These are phyloP conservation scores for Athene cunicularia DNA, from an alignment of 2,113 vertebrate species.

Conservation along the genomic window DNA sequence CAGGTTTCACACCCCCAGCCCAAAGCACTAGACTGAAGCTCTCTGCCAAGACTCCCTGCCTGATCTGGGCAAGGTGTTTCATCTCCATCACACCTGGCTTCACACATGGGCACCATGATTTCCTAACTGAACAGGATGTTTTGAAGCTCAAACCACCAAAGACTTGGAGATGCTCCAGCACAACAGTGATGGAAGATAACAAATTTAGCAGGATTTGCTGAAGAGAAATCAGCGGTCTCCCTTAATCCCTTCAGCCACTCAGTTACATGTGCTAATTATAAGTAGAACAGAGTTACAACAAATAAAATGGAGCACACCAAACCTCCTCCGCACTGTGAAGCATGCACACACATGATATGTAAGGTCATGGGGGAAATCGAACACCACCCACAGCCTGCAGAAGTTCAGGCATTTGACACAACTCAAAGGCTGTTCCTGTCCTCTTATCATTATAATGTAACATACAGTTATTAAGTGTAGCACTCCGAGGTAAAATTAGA, in stretches of 20 bases:
- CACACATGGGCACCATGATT: background rate
- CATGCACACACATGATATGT: background rate
- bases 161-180: background rate
- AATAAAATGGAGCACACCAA: background rate
- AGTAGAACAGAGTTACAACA: background rate
- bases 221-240: background rate
- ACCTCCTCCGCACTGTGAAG: background rate
- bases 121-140: background rate
- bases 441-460: background rate
- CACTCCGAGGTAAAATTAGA: background rate
- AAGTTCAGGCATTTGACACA: background rate
- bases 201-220: background rate
- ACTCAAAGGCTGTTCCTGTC: background rate
- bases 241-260: background rate
- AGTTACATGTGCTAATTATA: background rate
- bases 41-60: background rate
- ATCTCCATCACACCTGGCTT: background rate
- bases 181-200: background rate
- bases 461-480: background rate
- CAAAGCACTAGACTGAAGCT: background rate
- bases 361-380: background rate
- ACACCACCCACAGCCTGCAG: background rate
- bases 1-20: background rate
- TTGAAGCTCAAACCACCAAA: background rate
- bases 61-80: background rate